Percentiles rank a stretch among this genome's conserved stretches.
phyloP scores from a whole-genome alignment of 2,797 vertebrate species.

The Tachyglossus aculeatus region DNA sequence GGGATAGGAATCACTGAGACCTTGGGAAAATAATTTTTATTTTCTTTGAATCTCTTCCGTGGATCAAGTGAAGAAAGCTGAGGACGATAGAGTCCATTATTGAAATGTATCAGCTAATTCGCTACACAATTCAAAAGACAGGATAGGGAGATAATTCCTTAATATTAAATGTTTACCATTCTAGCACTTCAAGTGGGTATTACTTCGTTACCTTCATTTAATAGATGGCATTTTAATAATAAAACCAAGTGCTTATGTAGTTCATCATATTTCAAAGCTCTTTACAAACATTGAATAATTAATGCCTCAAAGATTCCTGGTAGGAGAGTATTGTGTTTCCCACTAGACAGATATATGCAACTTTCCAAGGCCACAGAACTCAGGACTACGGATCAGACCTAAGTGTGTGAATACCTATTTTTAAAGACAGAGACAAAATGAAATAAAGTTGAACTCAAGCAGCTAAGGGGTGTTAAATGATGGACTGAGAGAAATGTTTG shows the following conservation, averaged over 20 bases:
- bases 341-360: neutral
- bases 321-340: neutral
- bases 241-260: neutral
- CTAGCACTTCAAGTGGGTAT: neutral
- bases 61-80: neutral
- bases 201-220: neutral
- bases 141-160: neutral
- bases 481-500: too few relatives aligned
- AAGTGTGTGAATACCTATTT: too few relatives aligned
- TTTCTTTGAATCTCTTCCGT: neutral
- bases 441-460: too few relatives aligned
- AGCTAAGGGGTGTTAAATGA: too few relatives aligned
- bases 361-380: neutral
- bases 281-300: conserved; percentile 16
- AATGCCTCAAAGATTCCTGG: neutral
- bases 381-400: neutral
- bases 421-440: too few relatives aligned
- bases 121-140: neutral
- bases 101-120: neutral
- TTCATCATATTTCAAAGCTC: conserved; percentile 11
- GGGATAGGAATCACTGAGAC: neutral
- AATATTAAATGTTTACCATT: neutral
- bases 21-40: neutral
- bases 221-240: conserved; percentile 1
- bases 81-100: neutral